phyloP scores from a whole-genome alignment of 2,113 vertebrate genomes.

The Numenius arquata region DNA sequence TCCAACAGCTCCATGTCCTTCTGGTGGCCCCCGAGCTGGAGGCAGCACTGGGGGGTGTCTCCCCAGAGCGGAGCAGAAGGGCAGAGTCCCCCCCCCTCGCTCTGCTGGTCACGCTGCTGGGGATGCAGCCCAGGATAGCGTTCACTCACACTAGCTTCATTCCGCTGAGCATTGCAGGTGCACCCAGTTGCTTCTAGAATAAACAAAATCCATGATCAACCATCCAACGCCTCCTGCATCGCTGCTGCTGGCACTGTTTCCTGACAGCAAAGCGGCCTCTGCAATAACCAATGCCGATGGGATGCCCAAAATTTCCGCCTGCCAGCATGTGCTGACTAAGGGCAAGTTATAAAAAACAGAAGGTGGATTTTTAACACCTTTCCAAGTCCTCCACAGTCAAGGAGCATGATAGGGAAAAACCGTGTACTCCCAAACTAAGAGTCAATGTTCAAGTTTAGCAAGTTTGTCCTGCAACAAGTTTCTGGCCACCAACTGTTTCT shows the following conservation, averaged over 20 bases:
- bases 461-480: background rate
- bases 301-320: background rate
- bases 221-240: background rate
- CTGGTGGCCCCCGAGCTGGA: background rate
- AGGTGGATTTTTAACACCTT: background rate
- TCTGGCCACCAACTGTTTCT: background rate
- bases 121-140: background rate
- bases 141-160: background rate
- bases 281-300: fast-evolving
- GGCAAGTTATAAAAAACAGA: background rate
- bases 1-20: background rate
- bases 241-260: too few relatives aligned
- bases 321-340: background rate
- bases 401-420: fast-evolving
- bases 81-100: background rate
- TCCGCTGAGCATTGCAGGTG: background rate
- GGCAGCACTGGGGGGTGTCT: background rate
- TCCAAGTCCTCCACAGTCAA: background rate
- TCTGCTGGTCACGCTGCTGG: background rate
- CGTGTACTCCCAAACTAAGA: background rate
- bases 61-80: too few relatives aligned
- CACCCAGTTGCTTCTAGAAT: background rate
- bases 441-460: background rate
- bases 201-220: background rate
- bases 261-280: background rate